Evolutionary conservation across 2,888 invertebrate species (phyloP), one percentile per base, ranked within the genome.

Genomic region (Troilus luridus): DNA sequence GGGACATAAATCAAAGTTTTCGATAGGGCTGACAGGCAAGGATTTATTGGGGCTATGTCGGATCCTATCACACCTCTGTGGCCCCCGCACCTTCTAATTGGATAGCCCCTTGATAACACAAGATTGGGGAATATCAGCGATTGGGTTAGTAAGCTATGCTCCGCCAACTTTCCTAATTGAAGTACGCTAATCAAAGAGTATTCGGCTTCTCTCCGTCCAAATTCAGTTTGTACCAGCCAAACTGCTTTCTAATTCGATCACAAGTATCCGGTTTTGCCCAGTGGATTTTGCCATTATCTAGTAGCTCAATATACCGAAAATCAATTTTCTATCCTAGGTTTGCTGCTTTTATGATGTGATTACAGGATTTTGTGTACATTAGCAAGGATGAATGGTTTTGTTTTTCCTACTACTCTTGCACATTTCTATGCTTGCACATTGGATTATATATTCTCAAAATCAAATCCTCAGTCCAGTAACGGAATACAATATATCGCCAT

Each of bases 171-270:
- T 85, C 21, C 85, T 85, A 85, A 85, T 58, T 85, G 85, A 85
- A 85, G 85, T 85, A 85, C 5, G 56, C 85, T 85, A 85, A 85
- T 85, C 85, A 85, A 85, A 85, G 85, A 85, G 85, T 85, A 85
- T n/a, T n/a, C n/a, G 56, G 58, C 85, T 85, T 21, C 19, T 24
- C 72, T 54, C n/a, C 12, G 56, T 85, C 7, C 27, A n/a, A 56
- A 56, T 58, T n/a, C n/a, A 85, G 85, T 85, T 85, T n/a, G 56
- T 56, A 54, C 56, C n/a, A 58, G 21, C 56, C 11, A 85, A 56
- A 58, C 85, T 85, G 85, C 54, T 85, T 85, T 85, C 85, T 58
- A 41, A 85, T 85, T 85, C 56, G 85, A 85, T 85, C 56, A 11
- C 7, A 56, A 41, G 11, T 56, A n/a, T 85, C 85, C 11, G 41